Evolutionary conservation across 2,888 invertebrate species (phyloP).

Genomic region (Coleophora flavipennella): DNA sequence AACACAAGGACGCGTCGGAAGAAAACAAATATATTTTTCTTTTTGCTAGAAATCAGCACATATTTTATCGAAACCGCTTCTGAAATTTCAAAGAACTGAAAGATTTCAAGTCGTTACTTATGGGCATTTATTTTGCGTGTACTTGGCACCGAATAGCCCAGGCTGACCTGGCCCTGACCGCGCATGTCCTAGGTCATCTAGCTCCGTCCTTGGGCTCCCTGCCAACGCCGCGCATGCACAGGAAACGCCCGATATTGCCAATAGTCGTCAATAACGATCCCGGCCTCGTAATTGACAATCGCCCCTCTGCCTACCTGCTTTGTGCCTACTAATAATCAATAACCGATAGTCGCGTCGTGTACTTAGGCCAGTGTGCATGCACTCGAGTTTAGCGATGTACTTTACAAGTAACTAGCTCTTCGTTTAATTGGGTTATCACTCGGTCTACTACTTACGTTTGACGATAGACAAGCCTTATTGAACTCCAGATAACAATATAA

Average conservation of each 20-base stretch:
- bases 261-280: slow-evolving; percentile 33
- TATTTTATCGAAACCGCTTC: too few relatives aligned
- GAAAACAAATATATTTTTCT: background rate
- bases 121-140: too few relatives aligned
- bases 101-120: too few relatives aligned
- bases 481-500: background rate
- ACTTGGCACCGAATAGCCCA: too few relatives aligned
- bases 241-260: slow-evolving; percentile 48
- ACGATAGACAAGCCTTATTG: background rate
- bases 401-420: background rate
- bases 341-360: too few relatives aligned
- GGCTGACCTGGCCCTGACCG: slow-evolving; percentile 49
- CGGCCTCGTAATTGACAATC: slow-evolving; percentile 19
- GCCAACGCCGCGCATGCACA: slow-evolving; percentile 39
- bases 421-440: background rate
- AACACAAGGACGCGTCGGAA: slow-evolving; percentile 5
- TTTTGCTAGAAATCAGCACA: too few relatives aligned
- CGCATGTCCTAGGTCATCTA: slow-evolving; percentile 48
- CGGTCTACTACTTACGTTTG: background rate
- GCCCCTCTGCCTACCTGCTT: slow-evolving; percentile 17
- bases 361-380: too few relatives aligned
- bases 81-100: too few relatives aligned
- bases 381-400: background rate
- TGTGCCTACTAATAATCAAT: too few relatives aligned
- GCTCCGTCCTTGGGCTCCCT: slow-evolving; percentile 51